phyloP scores from a whole-genome alignment of 2,797 vertebrate genomes.

The Epinephelus awoara region DNA sequence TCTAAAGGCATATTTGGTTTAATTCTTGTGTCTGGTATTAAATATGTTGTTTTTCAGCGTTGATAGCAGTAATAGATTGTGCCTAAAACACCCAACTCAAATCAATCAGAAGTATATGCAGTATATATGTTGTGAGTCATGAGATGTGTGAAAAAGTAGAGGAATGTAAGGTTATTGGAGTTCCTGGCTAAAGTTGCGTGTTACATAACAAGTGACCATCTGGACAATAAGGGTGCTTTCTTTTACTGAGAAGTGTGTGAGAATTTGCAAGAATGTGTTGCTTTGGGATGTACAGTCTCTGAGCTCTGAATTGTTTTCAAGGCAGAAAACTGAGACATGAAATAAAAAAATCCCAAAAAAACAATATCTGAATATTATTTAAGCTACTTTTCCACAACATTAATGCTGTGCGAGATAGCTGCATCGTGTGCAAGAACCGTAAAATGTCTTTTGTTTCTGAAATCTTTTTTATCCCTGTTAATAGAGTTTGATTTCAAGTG shows the following conservation, averaged over 20 bases:
- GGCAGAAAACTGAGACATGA: constrained; percentile 9
- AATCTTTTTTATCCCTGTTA: constrained; percentile 3
- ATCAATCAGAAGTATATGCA: neutral
- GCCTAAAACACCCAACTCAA: constrained; percentile 1
- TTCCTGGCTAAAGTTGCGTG: constrained; percentile 19
- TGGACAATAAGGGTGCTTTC: constrained; percentile 28
- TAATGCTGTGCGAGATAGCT: constrained; percentile 4
- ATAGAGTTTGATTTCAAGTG: constrained; percentile 31
- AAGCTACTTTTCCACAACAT: constrained; percentile 19
- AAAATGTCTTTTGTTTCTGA: constrained; percentile 24
- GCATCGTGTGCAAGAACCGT: constrained; percentile 20
- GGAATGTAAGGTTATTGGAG: neutral
- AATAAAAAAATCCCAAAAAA: constrained; percentile 10
- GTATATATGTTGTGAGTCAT: neutral
- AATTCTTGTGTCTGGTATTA: neutral
- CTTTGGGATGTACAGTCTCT: constrained; percentile 19
- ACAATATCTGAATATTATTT: constrained; percentile 25
- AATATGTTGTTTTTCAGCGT: neutral
- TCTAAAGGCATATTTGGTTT: neutral
- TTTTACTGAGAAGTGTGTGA: constrained; percentile 18
- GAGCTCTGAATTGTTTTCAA: constrained; percentile 4
- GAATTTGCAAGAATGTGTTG: constrained; percentile 27
- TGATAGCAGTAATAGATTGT: neutral
- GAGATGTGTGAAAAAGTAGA: neutral
- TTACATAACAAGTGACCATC: constrained; percentile 50